Base-by-base conservation (phyloP, 1,140 invertebrate species). In the Pentalonia nigronervosa region DNA sequence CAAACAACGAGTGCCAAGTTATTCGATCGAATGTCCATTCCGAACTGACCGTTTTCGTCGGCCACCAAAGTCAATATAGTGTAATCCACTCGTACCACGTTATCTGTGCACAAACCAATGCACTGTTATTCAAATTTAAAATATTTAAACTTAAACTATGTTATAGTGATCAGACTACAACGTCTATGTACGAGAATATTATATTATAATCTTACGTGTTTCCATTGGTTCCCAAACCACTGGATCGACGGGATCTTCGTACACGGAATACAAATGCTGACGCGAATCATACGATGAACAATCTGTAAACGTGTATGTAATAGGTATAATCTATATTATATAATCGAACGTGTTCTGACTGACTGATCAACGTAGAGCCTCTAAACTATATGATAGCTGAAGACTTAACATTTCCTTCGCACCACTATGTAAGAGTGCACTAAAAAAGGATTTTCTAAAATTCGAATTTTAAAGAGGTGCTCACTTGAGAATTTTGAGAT, bases 81-180 rank as follows among this genome's bases (percentile, higher is more conserved):
- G 2, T 96, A 96, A 95, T 98, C 97, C 7, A 96, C 95, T 94
- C 97, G 96, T 94, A 97, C 97, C 41, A 97, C 96, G 30, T 93
- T 93, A 23, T 93, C 91, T 93, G 41, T 30, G 0, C 9, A 89
- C n/a, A 36, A 56, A 14, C 21, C 21, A 53, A 53, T 34, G 3
- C 21, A 53, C 36, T 34, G 3, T 25, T 47, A 25, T 34, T n/a
- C 34, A 20, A 6, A 76, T n/a, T 76, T n/a, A 76, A 76, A 76
- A 34, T 53, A 21, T 50, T 50, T 21, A 50, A 20, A 20, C 14
- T 67, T n/a, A 67, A 67, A 67, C 11, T 67, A n/a, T 67, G 30
- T 30, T 67, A 67, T 67, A 17, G 17, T n/a, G 3, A 76, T n/a
- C 30, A 76, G n/a, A 76, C n/a, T 14, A 76, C 0, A 76, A 76